phyloP scores from a whole-genome alignment of 2,113 vertebrate genomes.

The Amphilophus citrinellus region DNA sequence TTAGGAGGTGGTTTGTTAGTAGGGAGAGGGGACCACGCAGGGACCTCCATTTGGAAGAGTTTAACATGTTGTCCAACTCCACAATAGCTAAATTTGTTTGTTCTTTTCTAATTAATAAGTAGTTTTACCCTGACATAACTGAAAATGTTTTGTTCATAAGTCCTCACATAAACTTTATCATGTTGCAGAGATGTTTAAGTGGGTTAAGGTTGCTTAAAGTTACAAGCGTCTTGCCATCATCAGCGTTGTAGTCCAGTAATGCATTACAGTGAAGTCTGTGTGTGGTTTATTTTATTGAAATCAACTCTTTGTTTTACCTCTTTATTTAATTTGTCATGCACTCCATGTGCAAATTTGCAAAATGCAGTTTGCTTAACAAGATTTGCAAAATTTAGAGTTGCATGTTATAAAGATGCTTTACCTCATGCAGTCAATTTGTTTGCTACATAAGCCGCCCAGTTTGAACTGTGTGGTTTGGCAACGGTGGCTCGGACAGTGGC shows the following conservation, averaged over 20 bases:
- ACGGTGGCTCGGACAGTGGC: background rate
- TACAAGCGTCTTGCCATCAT: background rate
- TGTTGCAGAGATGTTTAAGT: background rate
- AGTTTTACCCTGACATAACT: background rate
- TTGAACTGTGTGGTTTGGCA: background rate
- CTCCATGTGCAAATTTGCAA: background rate
- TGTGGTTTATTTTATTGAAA: conserved; percentile 2
- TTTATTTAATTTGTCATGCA: background rate
- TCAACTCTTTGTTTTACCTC: background rate
- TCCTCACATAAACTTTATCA: background rate
- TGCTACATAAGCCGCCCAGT: background rate
- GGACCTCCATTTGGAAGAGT: background rate
- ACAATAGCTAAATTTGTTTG: background rate
- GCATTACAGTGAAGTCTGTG: background rate
- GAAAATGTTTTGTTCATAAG: background rate
- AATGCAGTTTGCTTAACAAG: background rate
- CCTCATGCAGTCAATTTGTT: background rate
- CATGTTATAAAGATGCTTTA: background rate
- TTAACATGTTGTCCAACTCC: background rate
- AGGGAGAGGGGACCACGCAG: background rate
- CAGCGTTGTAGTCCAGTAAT: background rate
- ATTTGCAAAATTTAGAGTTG: background rate
- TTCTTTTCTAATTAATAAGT: background rate
- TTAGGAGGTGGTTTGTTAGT: background rate
- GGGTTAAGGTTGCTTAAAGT: background rate